Base-by-base conservation (phyloP, 2,113 vertebrate genomes). In the Bombycilla garrulus region DNA sequence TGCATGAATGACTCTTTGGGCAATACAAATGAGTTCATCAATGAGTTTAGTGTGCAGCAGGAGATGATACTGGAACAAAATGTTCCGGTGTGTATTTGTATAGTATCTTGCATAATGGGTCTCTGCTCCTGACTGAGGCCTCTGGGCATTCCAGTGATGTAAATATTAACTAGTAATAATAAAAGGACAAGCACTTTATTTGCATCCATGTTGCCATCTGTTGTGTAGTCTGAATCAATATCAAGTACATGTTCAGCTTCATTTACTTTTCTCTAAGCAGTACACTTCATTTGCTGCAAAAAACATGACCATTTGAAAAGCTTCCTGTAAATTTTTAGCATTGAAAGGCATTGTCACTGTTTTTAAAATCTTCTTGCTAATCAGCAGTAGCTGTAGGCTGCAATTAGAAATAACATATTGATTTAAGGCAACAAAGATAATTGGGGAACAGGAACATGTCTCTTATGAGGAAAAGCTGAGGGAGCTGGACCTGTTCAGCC, bases 151-250 rank as follows among this genome's bases (percentile, higher is more conserved):
- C 24, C 84, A 96, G 53, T 77, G 89, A 91, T 95, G 87, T 94
- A 95, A 96, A 94, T 96, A 96, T 95, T 96, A 96, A 95, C 81
- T 94, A 95, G 77, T 91, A 96, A 79, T 87, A 96, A 92, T 93
- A 91, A 92, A 92, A 92, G 53, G 81, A 87, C 53, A 72, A 81
- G 62, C 65, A 77, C 62, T 95, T 95, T 92, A 91, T 95, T 95
- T 97, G 70, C 93, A 96, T 96, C 90, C 54, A 61, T 87, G 38
- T 94, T 95, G 54, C 94, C 90, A 92, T 95, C 91, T 97, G 95
- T 89, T 95, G 58, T 76, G 74, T 87, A 58, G 78, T 83, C 42
- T 89, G 90, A 92, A 82, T 85, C 87, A 80, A 42, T 79, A 94
- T 54, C 47, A 72, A 90, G 67, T 92, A 62, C 54, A 87, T 36